These are phyloP conservation scores for Melanotus villosus DNA, from an alignment of 2,888 invertebrate species.

Conservation along the genomic window DNA sequence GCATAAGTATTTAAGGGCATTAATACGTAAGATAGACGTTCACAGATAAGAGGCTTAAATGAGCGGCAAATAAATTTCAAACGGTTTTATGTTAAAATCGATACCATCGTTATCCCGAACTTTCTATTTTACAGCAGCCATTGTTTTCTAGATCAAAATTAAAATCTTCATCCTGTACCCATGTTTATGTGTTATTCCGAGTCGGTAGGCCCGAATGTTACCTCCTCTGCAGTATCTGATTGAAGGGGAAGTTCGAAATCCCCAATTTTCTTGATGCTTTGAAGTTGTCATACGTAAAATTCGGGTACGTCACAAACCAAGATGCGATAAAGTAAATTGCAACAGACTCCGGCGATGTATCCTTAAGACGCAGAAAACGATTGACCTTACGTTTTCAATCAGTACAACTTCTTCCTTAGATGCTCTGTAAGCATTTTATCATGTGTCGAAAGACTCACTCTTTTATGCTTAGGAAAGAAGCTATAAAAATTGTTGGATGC, in stretches of 20 bases:
- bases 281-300: constrained; percentile 55
- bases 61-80: constrained; percentile 52
- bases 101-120: constrained; percentile 50
- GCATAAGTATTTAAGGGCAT: constrained; percentile 16
- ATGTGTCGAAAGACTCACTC: constrained; percentile 18
- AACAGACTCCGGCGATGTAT: constrained; percentile 45
- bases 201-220: constrained; percentile 46
- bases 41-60: constrained; percentile 27
- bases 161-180: constrained; percentile 50
- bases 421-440: constrained; percentile 15
- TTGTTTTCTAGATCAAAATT: constrained; percentile 55
- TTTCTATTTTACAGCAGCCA: constrained; percentile 49
- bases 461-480: constrained; percentile 12
- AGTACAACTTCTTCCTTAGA: constrained; percentile 1
- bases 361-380: constrained; percentile 45
- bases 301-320: constrained; percentile 49
- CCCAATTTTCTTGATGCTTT: constrained; percentile 53
- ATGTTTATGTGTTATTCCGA: constrained; percentile 42
- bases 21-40: constrained; percentile 19
- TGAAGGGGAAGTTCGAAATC: constrained; percentile 49
- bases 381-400: constrained; percentile 27
- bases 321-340: constrained; percentile 49
- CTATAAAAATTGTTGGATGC: constrained; percentile 29
- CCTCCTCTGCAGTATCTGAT: constrained; percentile 49
- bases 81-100: constrained; percentile 52